Evolutionary conservation across 2,888 invertebrate species (phyloP).

Genomic region (Leucania comma): DNA sequence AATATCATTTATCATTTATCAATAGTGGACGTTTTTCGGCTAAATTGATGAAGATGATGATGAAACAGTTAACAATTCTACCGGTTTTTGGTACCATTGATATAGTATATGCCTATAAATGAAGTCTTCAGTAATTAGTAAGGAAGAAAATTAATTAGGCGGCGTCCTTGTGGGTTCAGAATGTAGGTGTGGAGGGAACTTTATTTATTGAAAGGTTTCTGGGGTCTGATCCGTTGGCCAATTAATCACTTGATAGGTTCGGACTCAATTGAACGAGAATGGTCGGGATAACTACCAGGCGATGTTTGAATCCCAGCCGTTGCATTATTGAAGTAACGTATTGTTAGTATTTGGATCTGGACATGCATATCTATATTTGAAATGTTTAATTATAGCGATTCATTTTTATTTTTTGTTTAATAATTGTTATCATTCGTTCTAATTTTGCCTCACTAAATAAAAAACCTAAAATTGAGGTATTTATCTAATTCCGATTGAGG

Average conservation of each 20-base stretch:
- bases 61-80: too few species aligned
- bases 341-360: too few species aligned
- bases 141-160: slow-evolving; percentile 24
- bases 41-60: too few species aligned
- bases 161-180: slow-evolving; percentile 8
- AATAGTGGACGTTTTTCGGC: too few species aligned
- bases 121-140: not conserved
- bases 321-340: not conserved
- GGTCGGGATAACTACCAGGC: not conserved
- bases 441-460: too few species aligned
- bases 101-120: not conserved
- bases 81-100: not conserved
- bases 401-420: too few species aligned
- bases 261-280: slow-evolving; percentile 25
- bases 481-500: too few species aligned
- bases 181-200: slow-evolving; percentile 32
- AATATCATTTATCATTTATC: too few species aligned
- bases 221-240: slow-evolving; percentile 19
- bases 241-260: slow-evolving; percentile 38
- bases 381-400: not conserved
- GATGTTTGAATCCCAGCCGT: not conserved
- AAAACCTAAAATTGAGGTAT: too few species aligned
- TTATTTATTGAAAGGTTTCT: slow-evolving; percentile 37
- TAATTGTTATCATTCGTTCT: too few species aligned
- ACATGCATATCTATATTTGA: not conserved